Base-by-base conservation (phyloP, 2,888 invertebrate species). In the Caenorhabditis sp. region DNA sequence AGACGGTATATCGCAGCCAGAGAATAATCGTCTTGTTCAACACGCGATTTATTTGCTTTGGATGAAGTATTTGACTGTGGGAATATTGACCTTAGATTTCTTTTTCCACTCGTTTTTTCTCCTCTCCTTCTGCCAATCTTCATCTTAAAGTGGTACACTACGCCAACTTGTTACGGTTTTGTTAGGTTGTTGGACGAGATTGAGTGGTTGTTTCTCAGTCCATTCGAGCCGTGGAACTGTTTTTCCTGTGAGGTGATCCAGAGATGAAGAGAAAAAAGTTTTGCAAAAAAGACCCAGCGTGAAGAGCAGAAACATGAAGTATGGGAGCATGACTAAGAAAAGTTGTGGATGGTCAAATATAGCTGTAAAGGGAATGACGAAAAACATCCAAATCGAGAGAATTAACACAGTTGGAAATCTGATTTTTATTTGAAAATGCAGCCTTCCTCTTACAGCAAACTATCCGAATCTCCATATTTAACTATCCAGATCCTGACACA, bases 1-100 rank as follows among this genome's bases (percentile, higher is more conserved):
- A 66, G 82, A 68, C 81, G 75, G 81, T 81, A 75, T 81, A 81
- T 81, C 76, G 77, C 69, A 77, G 77, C 69, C 74, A 70, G 77
- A 82, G 82, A 82, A 77, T 77, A 82, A 82, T 83, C 79, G 83
- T 79, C 79, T 83, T 83, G 83, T 83, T 79, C 79, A 79, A 83
- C 83, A 83, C 83, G 83, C 83, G 79, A 83, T 79, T 83, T 83
- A 83, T 83, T 83, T 83, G 79, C 83, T 63, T 79, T 79, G 74
- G 79, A 83, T 79, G 79, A 79, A 80, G 79, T 79, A 83, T 82
- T 82, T 82, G 82, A 83, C 79, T 83, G 83, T 83, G 83, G 83
- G 83, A 83, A 83, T 83, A 83, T 83, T 83, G 83, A 83, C 83
- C 83, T 77, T 83, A 80, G 73, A 69, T 68, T 82, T 82, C 77